These are phyloP conservation scores for Cyprinodon tularosa DNA, from an alignment of 2,113 vertebrate species.

Conservation along the genomic window DNA sequence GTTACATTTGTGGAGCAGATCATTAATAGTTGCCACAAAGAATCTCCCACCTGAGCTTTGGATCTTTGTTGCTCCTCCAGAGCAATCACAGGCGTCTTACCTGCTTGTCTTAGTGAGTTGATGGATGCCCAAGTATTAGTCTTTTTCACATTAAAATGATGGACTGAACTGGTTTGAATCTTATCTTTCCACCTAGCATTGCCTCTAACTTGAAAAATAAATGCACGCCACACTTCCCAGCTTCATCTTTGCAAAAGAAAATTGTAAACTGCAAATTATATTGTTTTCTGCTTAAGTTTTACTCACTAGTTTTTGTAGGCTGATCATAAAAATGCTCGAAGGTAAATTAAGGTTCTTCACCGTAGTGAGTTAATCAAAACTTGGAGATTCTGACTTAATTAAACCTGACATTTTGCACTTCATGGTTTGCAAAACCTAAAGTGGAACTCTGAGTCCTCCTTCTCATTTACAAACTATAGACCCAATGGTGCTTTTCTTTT, in stretches of 20 bases:
- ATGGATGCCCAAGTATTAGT: background rate
- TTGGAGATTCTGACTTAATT: background rate
- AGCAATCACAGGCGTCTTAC: background rate
- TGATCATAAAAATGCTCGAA: background rate
- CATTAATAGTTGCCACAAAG: background rate
- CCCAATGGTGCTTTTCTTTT: no score
- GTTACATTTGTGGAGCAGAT: background rate
- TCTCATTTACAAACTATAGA: no score
- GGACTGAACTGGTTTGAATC: no score
- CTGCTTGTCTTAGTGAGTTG: background rate
- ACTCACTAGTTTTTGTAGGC: background rate
- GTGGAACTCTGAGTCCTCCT: no score
- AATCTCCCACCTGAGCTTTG: background rate
- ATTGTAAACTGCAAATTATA: background rate
- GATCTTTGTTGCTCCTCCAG: background rate
- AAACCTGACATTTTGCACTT: background rate
- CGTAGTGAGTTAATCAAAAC: background rate
- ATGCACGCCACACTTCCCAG: no score
- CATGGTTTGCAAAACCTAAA: background rate
- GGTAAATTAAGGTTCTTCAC: background rate
- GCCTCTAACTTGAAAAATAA: background rate
- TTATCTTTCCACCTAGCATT: background rate
- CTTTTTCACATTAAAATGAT: no score
- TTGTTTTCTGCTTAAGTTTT: background rate
- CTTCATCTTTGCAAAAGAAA: no score